A percentile compares a stretch with the other conserved stretches of the same genome.
Evolutionary conservation across 2,797 vertebrate species (phyloP).

Genomic region (Coranthus polyacanthus): DNA sequence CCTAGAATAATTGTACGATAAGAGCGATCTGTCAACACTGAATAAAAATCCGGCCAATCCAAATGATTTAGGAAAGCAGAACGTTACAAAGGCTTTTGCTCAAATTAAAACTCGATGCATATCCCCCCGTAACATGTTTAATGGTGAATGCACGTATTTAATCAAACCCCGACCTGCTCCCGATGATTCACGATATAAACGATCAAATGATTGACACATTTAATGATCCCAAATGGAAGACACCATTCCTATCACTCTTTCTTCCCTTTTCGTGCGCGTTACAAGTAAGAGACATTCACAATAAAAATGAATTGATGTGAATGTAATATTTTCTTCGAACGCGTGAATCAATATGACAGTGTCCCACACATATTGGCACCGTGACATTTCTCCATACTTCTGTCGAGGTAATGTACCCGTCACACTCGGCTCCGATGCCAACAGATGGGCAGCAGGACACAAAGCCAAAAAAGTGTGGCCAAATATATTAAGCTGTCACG

Average conservation of each 20-base stretch:
- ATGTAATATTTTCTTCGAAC: slow-evolving; percentile 5
- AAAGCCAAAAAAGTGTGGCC: slow-evolving; percentile 49
- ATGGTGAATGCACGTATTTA: too few relatives aligned
- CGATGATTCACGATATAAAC: too few relatives aligned
- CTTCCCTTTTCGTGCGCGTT: not conserved
- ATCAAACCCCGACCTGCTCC: too few relatives aligned
- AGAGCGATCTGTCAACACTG: too few relatives aligned
- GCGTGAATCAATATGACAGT: slow-evolving; percentile 7
- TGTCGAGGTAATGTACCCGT: slow-evolving; percentile 20
- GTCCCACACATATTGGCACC: slow-evolving; percentile 10
- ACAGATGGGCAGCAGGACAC: slow-evolving; percentile 66
- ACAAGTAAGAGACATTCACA: not conserved
- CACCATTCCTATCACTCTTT: slow-evolving; percentile 10
- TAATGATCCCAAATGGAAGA: slow-evolving; percentile 8
- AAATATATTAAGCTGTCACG: slow-evolving; percentile 69
- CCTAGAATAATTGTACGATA: too few relatives aligned
- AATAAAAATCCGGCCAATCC: too few relatives aligned
- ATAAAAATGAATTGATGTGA: not conserved
- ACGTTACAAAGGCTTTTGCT: too few relatives aligned
- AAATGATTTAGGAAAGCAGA: too few relatives aligned
- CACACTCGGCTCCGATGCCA: slow-evolving; percentile 36
- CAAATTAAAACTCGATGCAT: too few relatives aligned
- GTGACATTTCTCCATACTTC: slow-evolving; percentile 16
- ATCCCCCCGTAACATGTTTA: too few relatives aligned
- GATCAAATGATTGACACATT: not conserved